Conservation (phyloP, 2,113 vertebrate species). For the Clarias batrachus region DNA sequence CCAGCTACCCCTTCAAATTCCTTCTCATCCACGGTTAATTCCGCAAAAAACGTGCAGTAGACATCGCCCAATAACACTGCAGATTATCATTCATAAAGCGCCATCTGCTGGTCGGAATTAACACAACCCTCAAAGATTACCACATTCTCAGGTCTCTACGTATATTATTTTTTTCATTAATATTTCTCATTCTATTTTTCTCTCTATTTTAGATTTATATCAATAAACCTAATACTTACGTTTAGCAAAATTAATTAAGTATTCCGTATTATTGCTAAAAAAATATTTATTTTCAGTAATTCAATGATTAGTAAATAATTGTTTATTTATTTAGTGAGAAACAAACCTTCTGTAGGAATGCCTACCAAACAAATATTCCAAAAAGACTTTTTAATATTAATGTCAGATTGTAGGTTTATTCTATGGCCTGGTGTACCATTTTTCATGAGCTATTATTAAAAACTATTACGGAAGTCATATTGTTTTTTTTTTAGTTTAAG, state of each 20-base stretch:
- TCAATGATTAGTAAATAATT: too few relatives aligned
- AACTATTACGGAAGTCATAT: too few relatives aligned
- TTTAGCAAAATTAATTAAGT: neutral
- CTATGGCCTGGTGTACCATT: too few relatives aligned
- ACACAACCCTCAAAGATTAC: neutral
- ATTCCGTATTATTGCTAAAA: neutral
- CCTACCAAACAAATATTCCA: neutral
- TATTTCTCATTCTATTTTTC: neutral
- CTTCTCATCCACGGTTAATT: neutral
- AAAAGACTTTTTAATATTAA: neutral
- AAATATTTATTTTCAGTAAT: neutral
- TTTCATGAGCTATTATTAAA: too few relatives aligned
- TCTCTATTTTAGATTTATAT: neutral
- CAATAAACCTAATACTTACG: neutral
- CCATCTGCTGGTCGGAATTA: constrained; percentile 32
- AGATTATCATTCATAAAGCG: neutral
- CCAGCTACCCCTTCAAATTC: neutral
- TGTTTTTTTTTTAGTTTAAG: too few relatives aligned
- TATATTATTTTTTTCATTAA: neutral
- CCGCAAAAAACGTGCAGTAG: neutral
- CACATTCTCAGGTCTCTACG: neutral
- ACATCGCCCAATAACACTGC: neutral
- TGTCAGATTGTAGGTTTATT: neutral
- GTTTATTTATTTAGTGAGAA: neutral
- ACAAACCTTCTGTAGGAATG: neutral